phyloP scores from a whole-genome alignment of 1,140 invertebrate species.

The Papilio polyxenes region DNA sequence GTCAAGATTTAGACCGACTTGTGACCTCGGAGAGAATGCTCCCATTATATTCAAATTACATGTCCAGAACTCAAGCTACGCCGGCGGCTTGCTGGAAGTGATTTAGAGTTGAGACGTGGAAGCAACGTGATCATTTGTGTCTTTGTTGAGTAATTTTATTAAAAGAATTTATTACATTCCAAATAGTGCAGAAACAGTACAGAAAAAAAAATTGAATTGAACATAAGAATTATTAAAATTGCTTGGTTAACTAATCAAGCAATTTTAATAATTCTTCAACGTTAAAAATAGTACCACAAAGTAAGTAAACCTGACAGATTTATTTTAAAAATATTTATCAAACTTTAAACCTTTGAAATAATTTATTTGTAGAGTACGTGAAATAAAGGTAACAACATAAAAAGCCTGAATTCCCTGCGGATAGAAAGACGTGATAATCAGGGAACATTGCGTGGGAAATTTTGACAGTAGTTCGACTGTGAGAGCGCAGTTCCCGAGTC shows the following conservation, averaged over 20 bases:
- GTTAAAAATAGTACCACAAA: background rate
- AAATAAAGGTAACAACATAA: constrained; percentile 20
- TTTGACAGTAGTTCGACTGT: constrained; percentile 34
- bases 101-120: constrained; percentile 55
- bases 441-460: constrained; percentile 33
- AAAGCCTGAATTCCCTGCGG: background rate
- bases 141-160: background rate
- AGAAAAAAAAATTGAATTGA: too few species aligned
- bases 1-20: constrained; percentile 45
- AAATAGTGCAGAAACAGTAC: background rate
- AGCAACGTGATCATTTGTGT: constrained; percentile 32
- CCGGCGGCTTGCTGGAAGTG: constrained; percentile 49
- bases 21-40: constrained; percentile 39
- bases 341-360: background rate
- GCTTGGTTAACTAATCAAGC: too few species aligned
- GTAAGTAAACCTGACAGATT: too few species aligned
- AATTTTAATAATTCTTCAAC: background rate
- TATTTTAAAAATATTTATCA: background rate
- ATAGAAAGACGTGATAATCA: constrained; percentile 32
- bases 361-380: background rate
- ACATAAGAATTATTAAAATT: too few species aligned
- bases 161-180: background rate
- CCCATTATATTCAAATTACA: constrained; percentile 55
- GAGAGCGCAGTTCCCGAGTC: background rate
- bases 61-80: constrained; percentile 43